Conservation (phyloP, 2,888 invertebrate species). For the Patella caerulea region DNA sequence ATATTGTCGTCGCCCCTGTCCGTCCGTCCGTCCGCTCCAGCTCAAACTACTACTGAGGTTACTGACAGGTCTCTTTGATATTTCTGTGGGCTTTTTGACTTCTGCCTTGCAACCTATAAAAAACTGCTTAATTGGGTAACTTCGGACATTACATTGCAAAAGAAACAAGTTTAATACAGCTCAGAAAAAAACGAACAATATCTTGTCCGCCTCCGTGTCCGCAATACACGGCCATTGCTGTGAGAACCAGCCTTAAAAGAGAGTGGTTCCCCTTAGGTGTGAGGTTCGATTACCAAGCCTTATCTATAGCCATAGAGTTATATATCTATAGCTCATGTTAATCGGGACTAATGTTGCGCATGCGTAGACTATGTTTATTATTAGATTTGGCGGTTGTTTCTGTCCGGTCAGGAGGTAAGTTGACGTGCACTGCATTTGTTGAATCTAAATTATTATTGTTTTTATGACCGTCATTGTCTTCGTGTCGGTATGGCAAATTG, state of each 20-base stretch:
- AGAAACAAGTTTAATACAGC: background rate
- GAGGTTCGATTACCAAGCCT: background rate
- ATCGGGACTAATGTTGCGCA: background rate
- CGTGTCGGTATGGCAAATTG: background rate
- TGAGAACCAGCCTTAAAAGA: background rate
- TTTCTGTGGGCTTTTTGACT: background rate
- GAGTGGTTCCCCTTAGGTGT: background rate
- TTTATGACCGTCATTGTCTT: background rate
- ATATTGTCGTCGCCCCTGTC: no score
- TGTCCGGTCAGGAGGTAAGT: background rate
- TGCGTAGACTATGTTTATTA: background rate
- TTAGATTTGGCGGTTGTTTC: background rate
- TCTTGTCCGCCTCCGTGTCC: background rate
- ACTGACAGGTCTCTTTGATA: background rate
- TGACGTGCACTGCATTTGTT: background rate
- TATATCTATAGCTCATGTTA: background rate
- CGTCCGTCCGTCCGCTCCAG: background rate
- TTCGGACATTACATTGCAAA: background rate
- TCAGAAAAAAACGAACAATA: background rate
- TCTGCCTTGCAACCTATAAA: background rate
- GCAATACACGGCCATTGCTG: background rate
- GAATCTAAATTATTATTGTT: background rate
- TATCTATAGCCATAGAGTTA: background rate
- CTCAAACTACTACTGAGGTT: background rate
- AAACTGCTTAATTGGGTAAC: background rate